Conservation (phyloP, 2,113 vertebrate genomes). For the Agelaius tricolor region DNA sequence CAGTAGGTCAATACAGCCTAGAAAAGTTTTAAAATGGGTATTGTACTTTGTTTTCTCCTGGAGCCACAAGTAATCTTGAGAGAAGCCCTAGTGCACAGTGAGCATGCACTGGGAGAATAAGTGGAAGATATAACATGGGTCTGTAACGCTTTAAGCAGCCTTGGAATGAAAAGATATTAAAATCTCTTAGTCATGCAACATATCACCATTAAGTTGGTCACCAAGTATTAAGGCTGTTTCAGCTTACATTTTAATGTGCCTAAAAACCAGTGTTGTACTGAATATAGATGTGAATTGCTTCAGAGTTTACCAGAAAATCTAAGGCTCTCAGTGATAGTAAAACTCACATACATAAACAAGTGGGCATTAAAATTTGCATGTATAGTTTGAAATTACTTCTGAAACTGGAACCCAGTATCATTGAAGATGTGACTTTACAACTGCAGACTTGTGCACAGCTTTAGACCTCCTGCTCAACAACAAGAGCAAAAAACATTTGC, state of each 20-base stretch:
- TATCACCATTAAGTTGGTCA: background rate
- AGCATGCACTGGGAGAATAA: background rate
- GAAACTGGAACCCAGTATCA: background rate
- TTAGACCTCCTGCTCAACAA: background rate
- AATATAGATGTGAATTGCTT: background rate
- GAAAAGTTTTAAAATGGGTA: background rate
- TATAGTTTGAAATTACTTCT: background rate
- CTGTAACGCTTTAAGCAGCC: background rate
- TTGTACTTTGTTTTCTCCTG: background rate
- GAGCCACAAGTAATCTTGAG: background rate
- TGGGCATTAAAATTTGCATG: background rate
- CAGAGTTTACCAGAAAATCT: background rate
- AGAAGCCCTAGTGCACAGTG: background rate
- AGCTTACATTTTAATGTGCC: background rate
- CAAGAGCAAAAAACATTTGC: background rate
- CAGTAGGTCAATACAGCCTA: background rate
- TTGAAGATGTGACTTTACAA: background rate
- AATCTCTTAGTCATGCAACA: background rate
- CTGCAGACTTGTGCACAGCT: background rate
- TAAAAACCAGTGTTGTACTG: background rate
- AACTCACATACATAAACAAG: background rate
- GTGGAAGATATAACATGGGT: background rate
- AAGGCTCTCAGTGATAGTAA: background rate
- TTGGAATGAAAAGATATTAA: background rate
- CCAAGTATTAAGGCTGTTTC: background rate